Evolutionary conservation across 1,140 invertebrate species (phyloP), one percentile per base, ranked within the genome.

Genomic region (Gonatopus flavifemur): DNA sequence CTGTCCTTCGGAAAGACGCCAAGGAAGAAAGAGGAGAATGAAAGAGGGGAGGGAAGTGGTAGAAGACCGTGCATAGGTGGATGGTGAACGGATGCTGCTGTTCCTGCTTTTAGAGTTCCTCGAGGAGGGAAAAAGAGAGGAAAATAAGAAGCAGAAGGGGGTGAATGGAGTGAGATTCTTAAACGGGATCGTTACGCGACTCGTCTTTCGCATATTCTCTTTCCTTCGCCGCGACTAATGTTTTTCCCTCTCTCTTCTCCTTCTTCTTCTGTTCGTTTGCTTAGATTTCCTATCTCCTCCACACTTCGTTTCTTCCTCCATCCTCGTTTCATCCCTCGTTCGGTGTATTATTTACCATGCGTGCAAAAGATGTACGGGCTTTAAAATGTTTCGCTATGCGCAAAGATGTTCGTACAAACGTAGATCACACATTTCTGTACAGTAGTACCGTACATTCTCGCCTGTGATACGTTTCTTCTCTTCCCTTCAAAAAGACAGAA

Each of bases 171-270:
- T 45, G 37, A 59, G 60, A 70, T 75, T 71, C 70, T 76, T 74
- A 74, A 73, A 74, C 68, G 70, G 70, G 69, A 76, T 76, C 70
- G 72, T 76, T 76, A 76, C 69, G 63, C 68, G 62, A 72, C n/a
- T n/a, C n/a, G 59, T 69, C 60, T 67, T 55, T 71, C 66, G 30
- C 47, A 56, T 64, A 65, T 47, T 66, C 59, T 67, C 49, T 57
- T 37, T 53, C 49, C 46, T 39, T 56, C 39, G 40, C 41, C 32
- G 13, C 31, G 30, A 37, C n/a, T 9, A 12, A 36, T 38, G 16
- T 16, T 42, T 46, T 44, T 61, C 40, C 49, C 47, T 37, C 33
- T 32, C 25, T 47, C 40, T 41, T 59, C 48, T 47, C 32, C 49
- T 52, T 58, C 44, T 53, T 46, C 43, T n/a, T 31, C 30, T 43